Conservation (phyloP, 2,888 invertebrate species). For the Bimastos eiseni region DNA sequence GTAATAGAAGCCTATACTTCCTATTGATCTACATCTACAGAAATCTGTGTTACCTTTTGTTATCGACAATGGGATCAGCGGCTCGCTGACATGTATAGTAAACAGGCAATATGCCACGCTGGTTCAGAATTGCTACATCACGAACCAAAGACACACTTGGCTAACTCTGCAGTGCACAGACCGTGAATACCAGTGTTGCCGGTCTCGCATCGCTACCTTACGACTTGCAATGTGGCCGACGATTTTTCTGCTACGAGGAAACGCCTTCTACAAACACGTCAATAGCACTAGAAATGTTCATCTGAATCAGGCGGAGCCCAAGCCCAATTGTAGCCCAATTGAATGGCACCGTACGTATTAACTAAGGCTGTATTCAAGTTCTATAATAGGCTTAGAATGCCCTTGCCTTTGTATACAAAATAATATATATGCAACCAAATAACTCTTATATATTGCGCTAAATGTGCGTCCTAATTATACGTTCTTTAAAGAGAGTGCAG, state of each 20-base stretch:
- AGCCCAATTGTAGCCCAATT: neutral
- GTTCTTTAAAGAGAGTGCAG: too few relatives aligned
- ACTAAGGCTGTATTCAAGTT: too few relatives aligned
- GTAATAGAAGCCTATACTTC: neutral
- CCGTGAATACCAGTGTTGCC: neutral
- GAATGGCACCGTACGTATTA: neutral
- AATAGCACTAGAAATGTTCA: neutral
- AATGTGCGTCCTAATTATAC: too few relatives aligned
- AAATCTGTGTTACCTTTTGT: neutral
- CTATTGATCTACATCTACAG: neutral
- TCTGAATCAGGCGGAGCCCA: neutral
- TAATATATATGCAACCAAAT: too few relatives aligned
- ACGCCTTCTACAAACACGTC: neutral
- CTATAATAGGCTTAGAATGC: too few relatives aligned
- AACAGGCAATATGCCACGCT: neutral
- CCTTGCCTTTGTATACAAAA: too few relatives aligned
- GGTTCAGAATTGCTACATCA: neutral
- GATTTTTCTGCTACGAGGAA: neutral
- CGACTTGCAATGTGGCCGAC: neutral
- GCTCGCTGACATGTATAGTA: neutral
- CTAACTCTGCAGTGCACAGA: constrained; percentile 2
- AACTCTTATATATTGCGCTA: too few relatives aligned
- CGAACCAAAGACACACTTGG: neutral
- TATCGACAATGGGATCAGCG: neutral
- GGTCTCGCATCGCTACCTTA: neutral